phyloP scores from a whole-genome alignment of 2,888 invertebrate genomes.

The Caenorhabditis plicata region DNA sequence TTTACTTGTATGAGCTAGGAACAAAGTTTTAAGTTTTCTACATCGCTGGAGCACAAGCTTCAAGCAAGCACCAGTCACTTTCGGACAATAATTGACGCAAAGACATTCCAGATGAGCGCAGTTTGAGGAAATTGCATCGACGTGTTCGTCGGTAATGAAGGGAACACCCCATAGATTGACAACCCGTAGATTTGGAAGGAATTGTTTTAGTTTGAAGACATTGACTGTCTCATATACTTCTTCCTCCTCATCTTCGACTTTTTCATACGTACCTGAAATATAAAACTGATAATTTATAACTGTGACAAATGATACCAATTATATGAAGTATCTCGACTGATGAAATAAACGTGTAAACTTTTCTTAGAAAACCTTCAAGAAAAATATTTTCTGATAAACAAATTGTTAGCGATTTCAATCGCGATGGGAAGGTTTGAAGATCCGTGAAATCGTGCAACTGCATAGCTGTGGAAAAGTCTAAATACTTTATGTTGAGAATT shows the following conservation, averaged over 20 bases:
- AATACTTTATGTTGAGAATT: conserved; percentile 69
- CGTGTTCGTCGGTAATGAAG: conserved; percentile 85
- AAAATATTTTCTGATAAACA: conserved; percentile 97
- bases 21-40: conserved; percentile 83
- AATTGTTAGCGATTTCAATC: conserved; percentile 89
- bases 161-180: conserved; percentile 91
- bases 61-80: conserved; percentile 92
- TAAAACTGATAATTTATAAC: not conserved
- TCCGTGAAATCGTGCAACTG: conserved; percentile 99
- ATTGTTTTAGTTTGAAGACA: conserved; percentile 95
- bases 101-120: conserved; percentile 83
- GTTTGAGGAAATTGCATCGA: conserved; percentile 81
- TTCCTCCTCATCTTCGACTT: conserved; percentile 96
- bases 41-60: conserved; percentile 91
- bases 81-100: conserved; percentile 93
- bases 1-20: conserved; percentile 92
- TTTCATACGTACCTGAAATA: conserved; percentile 84
- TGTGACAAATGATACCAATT: conserved; percentile 74
- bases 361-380: conserved; percentile 99
- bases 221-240: conserved; percentile 99
- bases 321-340: conserved; percentile 94
- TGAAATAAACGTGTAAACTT: conserved; percentile 98
- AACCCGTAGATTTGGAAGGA: conserved; percentile 92
- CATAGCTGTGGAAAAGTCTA: conserved; percentile 94
- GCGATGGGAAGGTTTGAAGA: conserved; percentile 96